Evolutionary conservation across 1,140 invertebrate genomes (phyloP).

Genomic region (Hylaeus anthracinus): DNA sequence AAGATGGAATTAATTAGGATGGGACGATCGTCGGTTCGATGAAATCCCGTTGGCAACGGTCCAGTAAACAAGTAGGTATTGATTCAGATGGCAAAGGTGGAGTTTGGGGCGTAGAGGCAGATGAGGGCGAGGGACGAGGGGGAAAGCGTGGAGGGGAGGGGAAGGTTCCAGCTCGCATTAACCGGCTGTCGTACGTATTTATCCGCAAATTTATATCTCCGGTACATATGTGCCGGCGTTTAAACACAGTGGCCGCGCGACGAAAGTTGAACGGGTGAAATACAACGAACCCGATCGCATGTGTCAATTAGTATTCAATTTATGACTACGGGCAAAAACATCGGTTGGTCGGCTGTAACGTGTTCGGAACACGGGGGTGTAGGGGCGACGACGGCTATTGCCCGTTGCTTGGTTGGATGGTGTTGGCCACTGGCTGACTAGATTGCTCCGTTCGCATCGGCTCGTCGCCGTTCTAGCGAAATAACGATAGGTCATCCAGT

Average conservation of each 20-base stretch:
- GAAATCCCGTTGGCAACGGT: conserved; percentile 72
- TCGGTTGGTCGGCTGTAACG: conserved; percentile 26
- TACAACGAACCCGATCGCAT: conserved; percentile 61
- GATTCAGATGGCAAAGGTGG: conserved; percentile 69
- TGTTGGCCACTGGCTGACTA: conserved; percentile 17
- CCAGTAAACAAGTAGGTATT: conserved; percentile 77
- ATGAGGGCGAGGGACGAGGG: conserved; percentile 22
- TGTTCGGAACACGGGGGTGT: background rate
- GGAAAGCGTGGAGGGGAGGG: background rate
- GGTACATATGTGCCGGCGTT: conserved; percentile 68
- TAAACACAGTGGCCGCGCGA: conserved; percentile 60
- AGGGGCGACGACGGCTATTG: conserved; percentile 6
- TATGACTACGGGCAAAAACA: conserved; percentile 62
- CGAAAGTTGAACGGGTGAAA: conserved; percentile 72
- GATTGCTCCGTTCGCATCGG: conserved; percentile 12
- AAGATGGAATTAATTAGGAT: conserved; percentile 72
- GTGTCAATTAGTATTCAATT: conserved; percentile 76
- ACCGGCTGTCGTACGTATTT: conserved; percentile 73
- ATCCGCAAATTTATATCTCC: conserved; percentile 74
- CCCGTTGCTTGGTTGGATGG: conserved; percentile 24
- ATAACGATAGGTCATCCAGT: conserved; percentile 57
- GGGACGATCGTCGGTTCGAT: conserved; percentile 60
- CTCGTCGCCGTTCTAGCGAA: conserved; percentile 35
- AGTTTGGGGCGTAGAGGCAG: conserved; percentile 29
- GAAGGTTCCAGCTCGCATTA: conserved; percentile 60